Percentiles rank a stretch among this genome's conserved stretches.
Conservation (phyloP, 2,888 invertebrate species). For the Pinctada fucata region DNA sequence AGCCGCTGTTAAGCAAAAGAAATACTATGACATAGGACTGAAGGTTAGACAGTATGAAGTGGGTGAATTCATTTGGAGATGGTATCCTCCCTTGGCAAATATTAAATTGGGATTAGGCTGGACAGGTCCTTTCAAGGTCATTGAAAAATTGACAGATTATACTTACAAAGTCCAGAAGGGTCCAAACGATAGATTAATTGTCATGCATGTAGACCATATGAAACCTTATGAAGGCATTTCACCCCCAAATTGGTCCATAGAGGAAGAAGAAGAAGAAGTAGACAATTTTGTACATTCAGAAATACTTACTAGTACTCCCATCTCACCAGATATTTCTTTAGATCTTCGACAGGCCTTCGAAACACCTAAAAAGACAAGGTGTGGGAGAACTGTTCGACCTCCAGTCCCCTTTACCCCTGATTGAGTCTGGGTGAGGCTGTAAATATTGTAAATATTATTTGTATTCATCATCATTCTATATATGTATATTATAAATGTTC, state of each 20-base stretch:
- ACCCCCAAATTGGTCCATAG: constrained; percentile 11
- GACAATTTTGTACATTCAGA: neutral
- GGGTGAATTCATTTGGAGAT: constrained; percentile 26
- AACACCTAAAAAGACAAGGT: neutral
- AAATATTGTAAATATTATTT: neutral
- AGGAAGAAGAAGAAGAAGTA: neutral
- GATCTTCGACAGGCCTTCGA: neutral
- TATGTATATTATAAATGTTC: too few species aligned
- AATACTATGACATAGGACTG: constrained; percentile 17
- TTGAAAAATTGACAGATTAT: constrained; percentile 11
- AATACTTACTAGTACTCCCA: neutral
- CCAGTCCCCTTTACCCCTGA: neutral
- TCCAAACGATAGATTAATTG: neutral
- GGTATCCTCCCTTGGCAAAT: constrained; percentile 27
- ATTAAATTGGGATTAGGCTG: constrained; percentile 26
- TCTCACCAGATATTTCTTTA: neutral
- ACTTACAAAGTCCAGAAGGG: constrained; percentile 17
- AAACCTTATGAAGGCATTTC: constrained; percentile 13
- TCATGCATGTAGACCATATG: constrained; percentile 27
- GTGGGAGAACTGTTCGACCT: neutral
- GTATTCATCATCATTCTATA: too few species aligned
- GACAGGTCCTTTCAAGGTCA: constrained; percentile 23
- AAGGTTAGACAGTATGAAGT: constrained; percentile 18
- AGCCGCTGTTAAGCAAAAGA: constrained; percentile 26
- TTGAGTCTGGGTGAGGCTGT: neutral